Evolutionary conservation across 2,113 vertebrate genomes (phyloP).

Genomic region (Euleptes europaea): DNA sequence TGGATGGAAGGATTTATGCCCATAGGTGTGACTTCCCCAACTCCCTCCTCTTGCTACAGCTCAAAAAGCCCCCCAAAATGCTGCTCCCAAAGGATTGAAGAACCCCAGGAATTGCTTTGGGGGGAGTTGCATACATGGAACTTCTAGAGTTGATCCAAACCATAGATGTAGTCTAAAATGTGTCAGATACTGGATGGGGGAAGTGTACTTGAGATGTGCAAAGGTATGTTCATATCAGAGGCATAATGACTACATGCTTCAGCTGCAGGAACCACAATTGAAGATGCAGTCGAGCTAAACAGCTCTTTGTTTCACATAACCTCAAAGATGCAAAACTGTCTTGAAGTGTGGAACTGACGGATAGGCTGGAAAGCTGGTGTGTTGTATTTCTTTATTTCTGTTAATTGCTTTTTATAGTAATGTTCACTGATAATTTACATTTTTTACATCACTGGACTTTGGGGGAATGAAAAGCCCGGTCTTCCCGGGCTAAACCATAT

Average conservation of each 20-base stretch:
- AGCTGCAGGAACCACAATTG: too few relatives aligned
- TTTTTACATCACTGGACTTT: background rate
- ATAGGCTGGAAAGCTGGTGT: background rate
- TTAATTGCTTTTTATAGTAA: background rate
- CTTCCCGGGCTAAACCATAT: background rate
- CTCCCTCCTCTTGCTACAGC: too few relatives aligned
- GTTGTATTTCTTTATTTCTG: background rate
- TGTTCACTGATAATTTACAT: background rate
- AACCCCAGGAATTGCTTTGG: too few relatives aligned
- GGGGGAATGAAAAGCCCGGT: background rate
- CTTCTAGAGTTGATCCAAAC: too few relatives aligned
- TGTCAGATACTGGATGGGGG: background rate
- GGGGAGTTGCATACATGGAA: too few relatives aligned
- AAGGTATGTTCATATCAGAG: background rate
- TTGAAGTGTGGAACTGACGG: background rate
- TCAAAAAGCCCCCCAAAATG: too few relatives aligned
- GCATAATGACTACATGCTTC: background rate
- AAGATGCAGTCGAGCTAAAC: too few relatives aligned
- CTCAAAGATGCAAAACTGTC: background rate
- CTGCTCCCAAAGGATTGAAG: too few relatives aligned
- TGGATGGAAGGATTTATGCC: too few relatives aligned
- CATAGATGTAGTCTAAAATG: background rate
- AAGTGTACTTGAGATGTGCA: background rate
- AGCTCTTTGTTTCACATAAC: background rate
- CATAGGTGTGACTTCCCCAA: too few relatives aligned